A percentile compares a stretch with the other conserved stretches of the same genome.
Conservation (phyloP, 1,140 invertebrate genomes). For the Atta cephalotes region DNA sequence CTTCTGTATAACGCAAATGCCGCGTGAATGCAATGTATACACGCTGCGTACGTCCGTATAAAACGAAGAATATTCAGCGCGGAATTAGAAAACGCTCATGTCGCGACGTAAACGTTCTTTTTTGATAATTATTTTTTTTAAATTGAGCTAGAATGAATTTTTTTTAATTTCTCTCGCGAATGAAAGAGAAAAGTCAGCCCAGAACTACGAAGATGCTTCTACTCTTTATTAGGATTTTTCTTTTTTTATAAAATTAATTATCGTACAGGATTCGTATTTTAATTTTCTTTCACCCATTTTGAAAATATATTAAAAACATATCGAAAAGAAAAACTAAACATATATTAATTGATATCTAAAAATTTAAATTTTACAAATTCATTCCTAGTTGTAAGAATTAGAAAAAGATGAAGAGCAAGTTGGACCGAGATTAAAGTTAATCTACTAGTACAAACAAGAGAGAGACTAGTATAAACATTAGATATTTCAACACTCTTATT, state of each 20-base stretch:
- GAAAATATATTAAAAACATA: background rate
- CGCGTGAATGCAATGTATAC: slow-evolving; percentile 28
- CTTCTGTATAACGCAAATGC: slow-evolving; percentile 26
- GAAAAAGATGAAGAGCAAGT: no score
- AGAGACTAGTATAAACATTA: no score
- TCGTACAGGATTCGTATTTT: background rate
- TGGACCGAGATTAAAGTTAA: no score
- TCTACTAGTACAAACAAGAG: no score
- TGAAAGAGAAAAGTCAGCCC: background rate
- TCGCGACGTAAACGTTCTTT: background rate
- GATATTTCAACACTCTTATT: no score
- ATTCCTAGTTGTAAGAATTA: no score
- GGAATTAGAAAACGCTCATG: background rate
- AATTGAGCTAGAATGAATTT: background rate
- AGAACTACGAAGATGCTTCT: background rate
- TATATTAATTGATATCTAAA: background rate
- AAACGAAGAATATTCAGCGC: slow-evolving; percentile 15
- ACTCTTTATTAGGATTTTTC: background rate
- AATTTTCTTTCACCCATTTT: background rate
- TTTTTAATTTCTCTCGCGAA: background rate
- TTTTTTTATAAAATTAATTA: background rate
- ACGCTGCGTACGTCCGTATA: background rate
- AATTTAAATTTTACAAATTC: no score
- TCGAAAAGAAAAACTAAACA: background rate
- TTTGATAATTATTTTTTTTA: background rate